phyloP scores from a whole-genome alignment of 2,113 vertebrate genomes.

The Propithecus coquereli region DNA sequence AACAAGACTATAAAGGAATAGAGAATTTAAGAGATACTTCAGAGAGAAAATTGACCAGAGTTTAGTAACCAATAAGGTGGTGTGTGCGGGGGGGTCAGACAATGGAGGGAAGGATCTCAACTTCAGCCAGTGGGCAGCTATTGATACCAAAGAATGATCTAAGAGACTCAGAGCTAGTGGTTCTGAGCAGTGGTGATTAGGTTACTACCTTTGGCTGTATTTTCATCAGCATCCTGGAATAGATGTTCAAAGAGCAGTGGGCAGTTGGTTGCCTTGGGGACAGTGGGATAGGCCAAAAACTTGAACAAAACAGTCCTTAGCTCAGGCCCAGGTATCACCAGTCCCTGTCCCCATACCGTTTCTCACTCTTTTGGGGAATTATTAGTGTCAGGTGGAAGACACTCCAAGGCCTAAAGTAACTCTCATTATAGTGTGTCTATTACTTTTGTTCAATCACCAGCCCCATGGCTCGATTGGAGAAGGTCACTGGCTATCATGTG shows the following conservation, averaged over 20 bases:
- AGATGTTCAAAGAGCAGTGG: neutral
- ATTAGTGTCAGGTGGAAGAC: neutral
- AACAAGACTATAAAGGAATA: neutral
- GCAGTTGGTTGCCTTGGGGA: too few relatives aligned
- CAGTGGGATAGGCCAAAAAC: neutral
- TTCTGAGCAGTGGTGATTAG: neutral
- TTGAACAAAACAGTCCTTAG: neutral
- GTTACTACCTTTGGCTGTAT: neutral
- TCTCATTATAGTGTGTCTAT: neutral
- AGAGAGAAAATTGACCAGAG: neutral
- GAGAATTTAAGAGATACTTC: neutral
- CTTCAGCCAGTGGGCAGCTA: neutral
- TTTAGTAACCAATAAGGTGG: neutral
- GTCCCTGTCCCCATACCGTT: neutral
- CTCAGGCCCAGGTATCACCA: neutral
- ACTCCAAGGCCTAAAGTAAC: neutral
- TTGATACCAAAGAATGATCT: neutral
- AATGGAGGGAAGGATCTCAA: neutral
- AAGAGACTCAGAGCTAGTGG: neutral
- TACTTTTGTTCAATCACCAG: neutral
- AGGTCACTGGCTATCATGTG: neutral
- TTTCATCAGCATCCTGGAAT: neutral
- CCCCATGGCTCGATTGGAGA: rapidly evolving
- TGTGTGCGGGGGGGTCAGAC: neutral
- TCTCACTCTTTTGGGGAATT: neutral